Evolutionary conservation across 2,888 invertebrate species (phyloP).

Genomic region (Eupithecia vulgata): DNA sequence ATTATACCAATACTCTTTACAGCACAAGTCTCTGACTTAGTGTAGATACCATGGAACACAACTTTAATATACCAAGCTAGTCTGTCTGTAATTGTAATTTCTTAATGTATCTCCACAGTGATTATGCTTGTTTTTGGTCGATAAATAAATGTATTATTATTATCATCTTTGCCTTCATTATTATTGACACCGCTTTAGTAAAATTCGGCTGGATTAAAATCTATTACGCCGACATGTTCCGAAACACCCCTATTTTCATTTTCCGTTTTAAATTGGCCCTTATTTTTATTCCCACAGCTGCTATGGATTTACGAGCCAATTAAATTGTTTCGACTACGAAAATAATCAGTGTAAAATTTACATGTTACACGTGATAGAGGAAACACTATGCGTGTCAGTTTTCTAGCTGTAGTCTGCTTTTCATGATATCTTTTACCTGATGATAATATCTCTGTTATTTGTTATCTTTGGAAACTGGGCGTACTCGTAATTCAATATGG

Average conservation of each 20-base stretch:
- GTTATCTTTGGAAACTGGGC: background rate
- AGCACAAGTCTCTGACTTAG: too few relatives aligned
- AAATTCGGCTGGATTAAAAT: slow-evolving; percentile 49
- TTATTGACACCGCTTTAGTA: slow-evolving; percentile 34
- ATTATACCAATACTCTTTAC: slow-evolving; percentile 20
- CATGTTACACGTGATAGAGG: slow-evolving; percentile 33
- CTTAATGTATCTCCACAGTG: too few relatives aligned
- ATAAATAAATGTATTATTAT: too few relatives aligned
- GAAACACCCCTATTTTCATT: slow-evolving; percentile 68
- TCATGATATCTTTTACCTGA: background rate
- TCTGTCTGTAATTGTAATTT: too few relatives aligned
- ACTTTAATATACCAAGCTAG: too few relatives aligned
- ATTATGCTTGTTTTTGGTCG: too few relatives aligned
- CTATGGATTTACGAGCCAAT: slow-evolving; percentile 77
- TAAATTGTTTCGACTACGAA: slow-evolving; percentile 54
- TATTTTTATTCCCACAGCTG: slow-evolving; percentile 73
- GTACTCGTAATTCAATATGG: too few relatives aligned
- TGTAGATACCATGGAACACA: too few relatives aligned
- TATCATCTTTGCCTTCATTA: slow-evolving; percentile 1
- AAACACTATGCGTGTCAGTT: slow-evolving; percentile 14
- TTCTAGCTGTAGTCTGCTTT: background rate
- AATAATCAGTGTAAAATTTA: slow-evolving; percentile 36
- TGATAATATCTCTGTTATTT: background rate
- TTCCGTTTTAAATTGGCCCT: slow-evolving; percentile 69
- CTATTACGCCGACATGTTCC: slow-evolving; percentile 46